Percentiles rank a stretch among this genome's conserved stretches.
Evolutionary conservation across 2,113 vertebrate genomes (phyloP).

Genomic region (Chamaea fasciata): DNA sequence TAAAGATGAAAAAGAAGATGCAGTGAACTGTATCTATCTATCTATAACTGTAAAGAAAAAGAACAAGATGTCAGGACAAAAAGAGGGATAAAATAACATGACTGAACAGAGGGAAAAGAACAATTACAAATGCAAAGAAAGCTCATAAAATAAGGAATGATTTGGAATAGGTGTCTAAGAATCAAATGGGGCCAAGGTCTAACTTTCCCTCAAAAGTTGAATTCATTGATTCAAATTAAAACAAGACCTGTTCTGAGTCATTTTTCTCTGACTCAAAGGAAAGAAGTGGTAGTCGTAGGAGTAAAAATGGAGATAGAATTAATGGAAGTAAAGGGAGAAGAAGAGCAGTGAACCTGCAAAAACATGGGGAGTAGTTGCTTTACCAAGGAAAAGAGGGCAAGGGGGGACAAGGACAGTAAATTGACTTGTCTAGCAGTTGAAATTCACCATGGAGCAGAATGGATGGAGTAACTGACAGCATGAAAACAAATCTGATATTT

Average conservation of each 20-base stretch:
- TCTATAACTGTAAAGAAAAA: not conserved
- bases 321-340: not conserved
- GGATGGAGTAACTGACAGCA: not conserved
- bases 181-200: not conserved
- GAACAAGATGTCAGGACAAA: not conserved
- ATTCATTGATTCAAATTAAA: not conserved
- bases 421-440: not conserved
- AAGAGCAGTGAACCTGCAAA: not conserved
- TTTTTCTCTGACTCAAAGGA: not conserved
- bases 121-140: not conserved
- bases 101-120: not conserved
- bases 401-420: not conserved
- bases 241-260: not conserved
- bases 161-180: not conserved
- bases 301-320: not conserved
- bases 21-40: not conserved
- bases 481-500: not conserved
- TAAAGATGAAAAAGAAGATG: not conserved
- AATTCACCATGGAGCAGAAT: not conserved
- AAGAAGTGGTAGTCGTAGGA: not conserved
- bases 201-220: not conserved
- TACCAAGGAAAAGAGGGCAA: not conserved
- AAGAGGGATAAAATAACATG: not conserved
- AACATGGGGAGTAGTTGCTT: not conserved
- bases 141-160: not conserved